Evolutionary conservation across 1,140 invertebrate species (phyloP), one percentile per base, ranked within the genome.

Genomic region (Drosophila orena): DNA sequence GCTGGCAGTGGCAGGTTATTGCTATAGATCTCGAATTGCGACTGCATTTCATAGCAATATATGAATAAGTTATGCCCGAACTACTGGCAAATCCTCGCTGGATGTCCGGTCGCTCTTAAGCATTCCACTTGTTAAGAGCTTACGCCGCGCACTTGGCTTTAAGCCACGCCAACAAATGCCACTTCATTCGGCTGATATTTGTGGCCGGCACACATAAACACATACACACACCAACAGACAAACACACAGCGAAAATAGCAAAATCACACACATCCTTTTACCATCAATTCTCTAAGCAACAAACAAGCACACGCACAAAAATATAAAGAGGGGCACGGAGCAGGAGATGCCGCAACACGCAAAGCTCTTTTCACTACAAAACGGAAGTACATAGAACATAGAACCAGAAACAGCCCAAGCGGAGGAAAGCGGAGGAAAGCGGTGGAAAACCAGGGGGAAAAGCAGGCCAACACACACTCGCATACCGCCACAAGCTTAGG

Each of bases 241-340:
- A 46, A 46, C 14, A 14, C 65, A 61, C 47, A 46, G 60, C 30
- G 66, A 35, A 59, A 62, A 46, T 73, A 69, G 75, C 79, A 69
- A 89, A 88, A 88, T 88, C 84, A 89, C 83, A 89, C 83, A 88
- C 83, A 89, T 88, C 83, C 83, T 88, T 88, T 88, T 88, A 72
- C 83, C 83, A 88, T 88, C 83, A 88, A 88, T 88, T 88, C 84
- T 88, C 83, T 88, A 73, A 88, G 84, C 84, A 89, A 77, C 84
- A 89, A 88, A 88, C 83, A 88, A 88, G 79, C 73, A 86, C 73
- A 71, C 72, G 55, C 72, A 76, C 81, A 65, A 34, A 15, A 59
- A 59, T 56, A 44, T 55, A 44, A 42, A 56, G 24, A 17, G 27
- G 30, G 14, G 30, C n/a, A n/a, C 15, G 27, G 27, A 55, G 52